Evolutionary conservation across 2,888 invertebrate genomes (phyloP).

Genomic region (Anodontia alba): DNA sequence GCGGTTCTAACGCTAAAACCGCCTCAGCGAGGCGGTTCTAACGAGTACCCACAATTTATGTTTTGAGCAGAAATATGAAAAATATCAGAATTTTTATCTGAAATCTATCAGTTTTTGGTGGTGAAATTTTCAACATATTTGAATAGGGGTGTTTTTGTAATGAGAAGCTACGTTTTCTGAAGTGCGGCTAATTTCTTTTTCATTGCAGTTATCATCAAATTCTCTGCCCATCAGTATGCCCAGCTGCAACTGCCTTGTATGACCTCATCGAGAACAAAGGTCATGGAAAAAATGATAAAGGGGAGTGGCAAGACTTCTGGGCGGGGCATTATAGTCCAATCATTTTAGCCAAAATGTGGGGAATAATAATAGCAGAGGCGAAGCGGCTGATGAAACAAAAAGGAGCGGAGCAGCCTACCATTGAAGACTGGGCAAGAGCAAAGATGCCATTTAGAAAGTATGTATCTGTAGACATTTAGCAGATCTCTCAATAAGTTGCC

Average conservation of each 20-base stretch:
- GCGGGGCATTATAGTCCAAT: constrained; percentile 74
- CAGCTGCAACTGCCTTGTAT: constrained; percentile 66
- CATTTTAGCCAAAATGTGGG: constrained; percentile 78
- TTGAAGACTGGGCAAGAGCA: constrained; percentile 77
- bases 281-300: constrained; percentile 59
- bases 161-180: too few relatives aligned
- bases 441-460: constrained; percentile 79
- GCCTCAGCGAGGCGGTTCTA: too few relatives aligned
- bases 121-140: too few relatives aligned
- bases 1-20: too few relatives aligned
- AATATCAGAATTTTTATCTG: too few relatives aligned
- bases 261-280: constrained; percentile 72
- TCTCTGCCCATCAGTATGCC: constrained; percentile 87
- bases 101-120: too few relatives aligned
- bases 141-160: too few relatives aligned
- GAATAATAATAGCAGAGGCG: constrained; percentile 71
- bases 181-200: too few relatives aligned
- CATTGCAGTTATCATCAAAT: constrained; percentile 89
- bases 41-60: too few relatives aligned
- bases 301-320: constrained; percentile 69
- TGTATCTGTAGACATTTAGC: too few relatives aligned
- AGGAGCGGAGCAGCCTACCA: constrained; percentile 59
- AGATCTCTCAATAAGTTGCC: background rate
- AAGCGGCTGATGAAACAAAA: constrained; percentile 69
- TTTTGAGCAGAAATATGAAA: too few relatives aligned